A percentile compares a stretch with the other conserved stretches of the same genome.
These are phyloP conservation scores for Lacerta bilineata DNA, from an alignment of 2,797 vertebrate genomes.

Conservation along the genomic window DNA sequence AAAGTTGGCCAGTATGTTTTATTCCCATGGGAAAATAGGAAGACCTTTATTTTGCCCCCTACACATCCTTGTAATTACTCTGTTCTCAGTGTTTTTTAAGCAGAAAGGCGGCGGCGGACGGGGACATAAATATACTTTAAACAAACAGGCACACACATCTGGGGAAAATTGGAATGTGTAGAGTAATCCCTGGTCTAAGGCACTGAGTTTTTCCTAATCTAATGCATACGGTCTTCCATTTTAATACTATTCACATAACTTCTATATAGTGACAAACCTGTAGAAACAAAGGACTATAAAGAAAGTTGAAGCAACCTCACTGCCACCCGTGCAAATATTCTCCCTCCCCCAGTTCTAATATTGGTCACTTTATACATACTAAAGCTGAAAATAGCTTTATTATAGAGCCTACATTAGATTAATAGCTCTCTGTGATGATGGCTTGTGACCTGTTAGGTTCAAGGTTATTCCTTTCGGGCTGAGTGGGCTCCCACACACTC, in stretches of 20 bases:
- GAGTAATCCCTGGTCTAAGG: neutral
- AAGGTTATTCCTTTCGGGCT: neutral
- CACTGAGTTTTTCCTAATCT: constrained; percentile 7
- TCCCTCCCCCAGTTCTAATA: neutral
- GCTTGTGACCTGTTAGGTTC: neutral
- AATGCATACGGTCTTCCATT: neutral
- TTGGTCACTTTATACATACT: no score
- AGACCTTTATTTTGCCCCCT: no score
- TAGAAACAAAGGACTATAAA: neutral
- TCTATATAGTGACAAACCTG: neutral
- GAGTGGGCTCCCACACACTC: neutral
- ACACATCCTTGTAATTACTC: neutral
- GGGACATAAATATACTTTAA: neutral
- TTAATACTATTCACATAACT: neutral
- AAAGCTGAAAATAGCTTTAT: neutral
- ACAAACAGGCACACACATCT: neutral
- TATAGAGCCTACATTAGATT: neutral
- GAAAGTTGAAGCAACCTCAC: neutral
- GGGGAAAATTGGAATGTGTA: neutral
- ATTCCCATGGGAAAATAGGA: no score
- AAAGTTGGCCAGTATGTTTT: no score
- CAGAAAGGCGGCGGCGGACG: neutral
- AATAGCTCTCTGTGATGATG: neutral
- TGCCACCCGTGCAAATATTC: neutral
- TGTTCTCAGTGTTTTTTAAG: neutral